Base-by-base conservation (phyloP, 2,113 vertebrate genomes). In the Climacteris rufus region DNA sequence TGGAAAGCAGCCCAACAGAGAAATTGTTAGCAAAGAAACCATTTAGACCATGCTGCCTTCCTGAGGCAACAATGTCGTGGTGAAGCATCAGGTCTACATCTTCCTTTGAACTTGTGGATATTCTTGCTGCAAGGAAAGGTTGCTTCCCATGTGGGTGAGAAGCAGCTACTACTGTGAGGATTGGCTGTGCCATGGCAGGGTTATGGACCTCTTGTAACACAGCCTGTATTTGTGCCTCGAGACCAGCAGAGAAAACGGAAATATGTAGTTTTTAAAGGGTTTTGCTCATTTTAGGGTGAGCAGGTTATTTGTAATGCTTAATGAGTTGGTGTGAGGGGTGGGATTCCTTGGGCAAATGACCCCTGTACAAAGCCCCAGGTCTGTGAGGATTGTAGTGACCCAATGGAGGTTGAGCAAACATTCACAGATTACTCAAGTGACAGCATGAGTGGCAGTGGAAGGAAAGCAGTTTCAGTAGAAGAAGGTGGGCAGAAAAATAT, bases 21-120 rank as follows among this genome's bases (percentile, higher is more conserved):
- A 80, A 84, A 68, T 61, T 40, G 13, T 22, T 50, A 57, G 23
- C 28, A 86, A 64, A 88, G 31, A 47, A 64, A 11, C 20, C 10
- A 15, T 19, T 27, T 59, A 50, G 27, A 74, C 10, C 40, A 8
- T 42, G 35, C 27, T 71, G 27, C 19, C 19, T 87, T 85, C 78
- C 66, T 77, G 47, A 56, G 68, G 13, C 25, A 78, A 20, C 10
- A 42, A 6, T 0, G 0, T 17, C 5, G 1, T 24, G 22, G 15
- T 37, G 52, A 77, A 71, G 5, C 53, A 39, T 27, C 11, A 42
- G 35, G 2, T 89, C 18, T 52, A 2, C 31, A 17, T 22, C 60
- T 44, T 39, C 21, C 25, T 50, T 65, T 80, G 63, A 25, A 42
- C 23, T 18, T 23, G 8, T n/a, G n/a, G 39, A 3, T 8, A 15